Base-by-base conservation (phyloP, 1,140 invertebrate species). In the Chrysomallon squamiferum region DNA sequence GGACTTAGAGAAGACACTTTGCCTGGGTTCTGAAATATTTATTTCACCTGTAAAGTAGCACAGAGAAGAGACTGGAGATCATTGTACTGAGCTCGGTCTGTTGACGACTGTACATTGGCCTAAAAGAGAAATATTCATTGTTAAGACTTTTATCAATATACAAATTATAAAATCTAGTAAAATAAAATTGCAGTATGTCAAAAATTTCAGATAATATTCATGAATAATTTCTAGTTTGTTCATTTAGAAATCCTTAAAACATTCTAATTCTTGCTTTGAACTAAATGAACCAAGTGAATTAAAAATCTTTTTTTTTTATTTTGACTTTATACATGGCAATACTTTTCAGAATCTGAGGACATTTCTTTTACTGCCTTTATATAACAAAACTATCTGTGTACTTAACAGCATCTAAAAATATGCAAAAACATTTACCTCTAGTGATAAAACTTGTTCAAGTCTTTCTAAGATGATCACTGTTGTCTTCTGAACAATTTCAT, bases 21-120 rank as follows among this genome's bases (percentile, higher is more conserved):
- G n/a, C n/a, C n/a, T n/a, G n/a, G n/a, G n/a, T n/a, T n/a, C n/a
- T n/a, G n/a, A n/a, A n/a, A n/a, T n/a, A n/a, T n/a, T n/a, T n/a
- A 38, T 33, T 7, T 69, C 70, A 88, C 87, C 84, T 90, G 91
- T 49, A 99, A 87, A 9, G 97, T 99, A 13, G 96, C 97, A 87
- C 97, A 99, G 1, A 99, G 87, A 7, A 99, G 88, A 4, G 95
- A 97, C 83, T 99, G 96, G 0, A 99, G 86, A 86, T 99, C 98
- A 85, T 97, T 96, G 75, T 95, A 97, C 74, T 99, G 96, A 13
- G 93, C 92, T 47, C 95, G 89, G 86, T 98, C 96, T 63, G 90
- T 92, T 65, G 81, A 79, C n/a, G 83, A 81, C 72, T 92, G 91
- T 73, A 96, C 93, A 67, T 94, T 93, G 58, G 72, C 75, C 82